Percentiles rank a stretch among this genome's conserved stretches.
Conservation (phyloP, 2,797 vertebrate species). For the Clarias platycephalus region DNA sequence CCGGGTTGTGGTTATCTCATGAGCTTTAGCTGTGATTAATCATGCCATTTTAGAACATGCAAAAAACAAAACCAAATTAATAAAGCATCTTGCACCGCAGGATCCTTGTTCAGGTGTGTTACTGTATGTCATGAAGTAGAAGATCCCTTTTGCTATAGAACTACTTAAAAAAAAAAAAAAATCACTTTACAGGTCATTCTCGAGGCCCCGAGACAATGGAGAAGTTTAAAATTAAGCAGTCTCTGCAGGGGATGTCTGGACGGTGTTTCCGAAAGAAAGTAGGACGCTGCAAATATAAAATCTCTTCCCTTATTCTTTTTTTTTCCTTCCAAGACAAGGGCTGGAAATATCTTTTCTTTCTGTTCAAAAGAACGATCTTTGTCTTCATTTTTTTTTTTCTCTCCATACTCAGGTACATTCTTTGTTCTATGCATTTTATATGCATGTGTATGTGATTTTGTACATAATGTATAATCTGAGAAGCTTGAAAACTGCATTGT, state of each 20-base stretch:
- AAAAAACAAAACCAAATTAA: background rate
- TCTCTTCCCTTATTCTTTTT: constrained; percentile 1
- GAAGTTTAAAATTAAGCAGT: constrained; percentile 31
- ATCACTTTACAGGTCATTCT: constrained; percentile 16
- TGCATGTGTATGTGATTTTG: background rate
- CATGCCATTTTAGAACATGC: constrained; percentile 20
- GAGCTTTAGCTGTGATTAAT: constrained; percentile 24
- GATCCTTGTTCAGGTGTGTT: background rate
- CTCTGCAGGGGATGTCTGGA: constrained; percentile 38
- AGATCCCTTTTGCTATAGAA: background rate
- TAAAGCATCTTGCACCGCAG: background rate
- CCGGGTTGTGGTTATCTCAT: constrained; percentile 15
- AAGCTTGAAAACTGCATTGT: background rate
- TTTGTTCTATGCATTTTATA: background rate
- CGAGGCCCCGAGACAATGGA: constrained; percentile 19
- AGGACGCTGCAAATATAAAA: constrained; percentile 49
- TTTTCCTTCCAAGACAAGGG: background rate
- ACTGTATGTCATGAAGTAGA: background rate
- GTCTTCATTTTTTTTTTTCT: background rate
- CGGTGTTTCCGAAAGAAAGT: constrained; percentile 43
- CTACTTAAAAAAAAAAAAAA: background rate
- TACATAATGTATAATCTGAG: background rate
- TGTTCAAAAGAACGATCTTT: background rate
- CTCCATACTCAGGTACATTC: background rate
- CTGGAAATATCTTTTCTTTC: background rate